Evolutionary conservation across 2,888 invertebrate species (phyloP), one percentile per base, ranked within the genome.

Genomic region (Hipparchia sbordonii): DNA sequence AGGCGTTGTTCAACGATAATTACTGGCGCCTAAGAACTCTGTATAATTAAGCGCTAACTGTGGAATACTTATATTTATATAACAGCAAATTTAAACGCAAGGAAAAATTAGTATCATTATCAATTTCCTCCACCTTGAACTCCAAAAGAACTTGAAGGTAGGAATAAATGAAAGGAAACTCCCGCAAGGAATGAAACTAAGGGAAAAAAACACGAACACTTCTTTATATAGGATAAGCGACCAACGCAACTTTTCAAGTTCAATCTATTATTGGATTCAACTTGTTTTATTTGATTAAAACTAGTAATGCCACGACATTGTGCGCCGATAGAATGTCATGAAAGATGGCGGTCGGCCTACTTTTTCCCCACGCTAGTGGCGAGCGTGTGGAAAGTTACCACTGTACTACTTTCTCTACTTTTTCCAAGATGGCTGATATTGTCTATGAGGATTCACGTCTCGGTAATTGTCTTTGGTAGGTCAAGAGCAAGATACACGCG

Each of bases 351-450:
- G 84, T 70, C 86, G 93, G 84, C 93, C 92, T 85, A 93, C 93
- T 92, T 93, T 92, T 93, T 89, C 91, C 90, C 88, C 88, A 89
- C 89, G 89, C 85, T 86, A 87, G 85, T 88, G 85, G 83, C 85
- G 82, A 85, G 84, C 86, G 89, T 88, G 89, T 93, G 93, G 93
- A 93, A 93, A 93, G 93, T 93, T 93, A 91, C 92, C 85, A 85
- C 84, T 89, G 93, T 88, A 92, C 93, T 93, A 93, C 93, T 93
- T 93, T 93, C 93, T 92, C 93, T 89, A 89, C 92, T 92, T 92
- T 93, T 93, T 91, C 91, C 89, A 92, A 93, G 87, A 93, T 92
- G 92, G 92, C 91, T 82, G 85, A 81, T 84, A 82, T 84, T 86
- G 85, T 83, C 83, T 57, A 13, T 83, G 87, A 84, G 82, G 84